Percentiles rank a stretch among this genome's conserved stretches.
Conservation (phyloP, 1,140 invertebrate species). For the Aleiodes sp. region DNA sequence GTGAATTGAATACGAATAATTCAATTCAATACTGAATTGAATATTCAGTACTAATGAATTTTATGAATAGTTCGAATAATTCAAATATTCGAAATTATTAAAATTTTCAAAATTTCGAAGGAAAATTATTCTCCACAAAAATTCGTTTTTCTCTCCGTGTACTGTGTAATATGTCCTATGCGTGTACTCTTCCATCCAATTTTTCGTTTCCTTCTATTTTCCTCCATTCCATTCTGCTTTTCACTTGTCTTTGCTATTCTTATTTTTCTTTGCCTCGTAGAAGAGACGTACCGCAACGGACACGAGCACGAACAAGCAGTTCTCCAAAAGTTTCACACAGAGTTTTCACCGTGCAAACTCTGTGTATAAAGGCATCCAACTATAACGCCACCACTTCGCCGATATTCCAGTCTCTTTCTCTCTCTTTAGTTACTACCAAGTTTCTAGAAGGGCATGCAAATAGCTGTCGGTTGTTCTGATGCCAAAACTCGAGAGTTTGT, state of each 20-base stretch:
- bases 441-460: constrained; percentile 8
- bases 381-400: neutral
- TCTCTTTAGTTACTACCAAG: neutral
- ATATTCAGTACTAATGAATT: too few species aligned
- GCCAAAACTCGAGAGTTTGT: constrained; percentile 1
- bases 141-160: too few species aligned
- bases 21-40: too few species aligned
- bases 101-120: too few species aligned
- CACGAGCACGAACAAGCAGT: constrained; percentile 13
- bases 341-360: neutral
- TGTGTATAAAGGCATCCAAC: constrained; percentile 3
- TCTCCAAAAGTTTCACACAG: neutral
- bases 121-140: too few species aligned
- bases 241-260: neutral
- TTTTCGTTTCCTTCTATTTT: neutral
- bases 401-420: neutral
- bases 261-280: neutral
- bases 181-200: too few species aligned
- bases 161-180: too few species aligned
- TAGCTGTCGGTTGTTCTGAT: neutral
- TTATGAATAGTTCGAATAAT: too few species aligned
- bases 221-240: neutral
- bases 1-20: too few species aligned
- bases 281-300: neutral
- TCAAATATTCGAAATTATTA: too few species aligned